phyloP scores from a whole-genome alignment of 2,888 invertebrate genomes.

The Diploptera punctata region DNA sequence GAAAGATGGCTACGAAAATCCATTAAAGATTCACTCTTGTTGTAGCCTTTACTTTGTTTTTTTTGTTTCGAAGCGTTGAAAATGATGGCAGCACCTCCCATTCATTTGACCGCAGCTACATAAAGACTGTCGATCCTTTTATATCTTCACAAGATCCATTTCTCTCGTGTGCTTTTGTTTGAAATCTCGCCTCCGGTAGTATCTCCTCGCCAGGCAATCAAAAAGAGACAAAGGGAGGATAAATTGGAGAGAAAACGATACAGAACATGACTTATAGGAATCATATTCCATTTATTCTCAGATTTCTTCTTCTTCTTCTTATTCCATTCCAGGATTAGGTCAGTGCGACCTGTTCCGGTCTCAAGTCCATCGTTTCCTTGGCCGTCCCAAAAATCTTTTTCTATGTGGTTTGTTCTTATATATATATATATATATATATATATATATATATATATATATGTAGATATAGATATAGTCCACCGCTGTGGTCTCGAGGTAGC shows the following conservation, averaged over 20 bases:
- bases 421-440: neutral
- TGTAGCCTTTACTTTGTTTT: neutral
- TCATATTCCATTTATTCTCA: too few relatives aligned
- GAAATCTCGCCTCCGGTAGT: neutral
- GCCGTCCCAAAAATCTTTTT: too few relatives aligned
- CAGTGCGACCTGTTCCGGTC: too few relatives aligned
- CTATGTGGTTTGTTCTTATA: too few relatives aligned
- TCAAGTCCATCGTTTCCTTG: too few relatives aligned
- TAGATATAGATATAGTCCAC: too few relatives aligned
- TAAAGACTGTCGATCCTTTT: conserved; percentile 7
- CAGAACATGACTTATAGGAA: neutral
- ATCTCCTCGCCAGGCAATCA: neutral
- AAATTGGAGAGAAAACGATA: neutral
- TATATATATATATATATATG: neutral
- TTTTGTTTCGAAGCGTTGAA: neutral
- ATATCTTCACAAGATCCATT: conserved; percentile 8
- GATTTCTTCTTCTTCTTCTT: too few relatives aligned
- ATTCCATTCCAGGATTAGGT: too few relatives aligned
- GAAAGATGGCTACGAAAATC: neutral
- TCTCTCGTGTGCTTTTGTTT: neutral
- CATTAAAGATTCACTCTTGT: neutral
- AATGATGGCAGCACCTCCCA: neutral
- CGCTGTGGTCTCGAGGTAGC: too few relatives aligned
- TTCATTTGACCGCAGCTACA: conserved; percentile 13
- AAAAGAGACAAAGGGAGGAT: conserved; percentile 20